Evolutionary conservation across 2,888 invertebrate genomes (phyloP).

Genomic region (Euplexia lucipara): DNA sequence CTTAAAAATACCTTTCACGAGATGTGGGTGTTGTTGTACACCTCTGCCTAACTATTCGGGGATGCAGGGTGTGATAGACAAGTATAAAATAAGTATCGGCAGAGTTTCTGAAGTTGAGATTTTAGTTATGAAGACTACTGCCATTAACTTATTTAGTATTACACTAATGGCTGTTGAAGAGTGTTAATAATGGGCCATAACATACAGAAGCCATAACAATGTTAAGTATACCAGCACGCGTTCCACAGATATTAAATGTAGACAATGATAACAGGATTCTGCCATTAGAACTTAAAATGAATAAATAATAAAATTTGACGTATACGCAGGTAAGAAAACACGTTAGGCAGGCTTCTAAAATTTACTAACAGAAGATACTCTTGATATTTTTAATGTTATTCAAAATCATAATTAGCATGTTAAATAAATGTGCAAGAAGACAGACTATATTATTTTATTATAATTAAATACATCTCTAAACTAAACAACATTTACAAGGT

Average conservation of each 20-base stretch:
- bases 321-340: constrained; percentile 33
- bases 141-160: constrained; percentile 11
- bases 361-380: too few species aligned
- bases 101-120: not conserved
- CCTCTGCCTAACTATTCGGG: too few species aligned
- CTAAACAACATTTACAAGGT: too few species aligned
- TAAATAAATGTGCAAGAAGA: too few species aligned
- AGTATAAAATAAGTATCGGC: too few species aligned
- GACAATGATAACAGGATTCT: constrained; percentile 62
- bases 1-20: too few species aligned
- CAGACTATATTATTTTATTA: too few species aligned
- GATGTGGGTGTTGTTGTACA: too few species aligned
- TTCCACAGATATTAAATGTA: constrained; percentile 62
- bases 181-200: constrained; percentile 35
- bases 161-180: constrained; percentile 23
- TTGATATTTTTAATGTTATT: too few species aligned
- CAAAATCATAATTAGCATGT: too few species aligned
- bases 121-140: constrained; percentile 4
- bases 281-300: constrained; percentile 66
- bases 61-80: too few species aligned
- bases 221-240: constrained; percentile 53
- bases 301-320: constrained; percentile 49
- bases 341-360: not conserved
- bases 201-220: constrained; percentile 40
- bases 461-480: too few species aligned